Percentiles rank a stretch among this genome's conserved stretches.
These are phyloP conservation scores for Ormia ochracea DNA, from an alignment of 2,888 invertebrate genomes.

Conservation along the genomic window DNA sequence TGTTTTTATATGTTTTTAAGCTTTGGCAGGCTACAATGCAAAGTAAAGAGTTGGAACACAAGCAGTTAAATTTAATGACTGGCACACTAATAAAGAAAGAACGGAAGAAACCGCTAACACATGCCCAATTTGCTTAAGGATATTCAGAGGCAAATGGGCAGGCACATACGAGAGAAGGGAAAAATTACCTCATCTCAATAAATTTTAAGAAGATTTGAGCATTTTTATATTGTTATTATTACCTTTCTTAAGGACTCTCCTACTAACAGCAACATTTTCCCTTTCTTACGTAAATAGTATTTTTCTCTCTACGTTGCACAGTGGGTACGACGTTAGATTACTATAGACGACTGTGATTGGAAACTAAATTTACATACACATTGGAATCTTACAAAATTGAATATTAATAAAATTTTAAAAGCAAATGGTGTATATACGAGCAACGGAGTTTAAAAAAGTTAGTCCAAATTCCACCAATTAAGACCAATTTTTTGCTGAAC, in stretches of 20 bases:
- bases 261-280: neutral
- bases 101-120: neutral
- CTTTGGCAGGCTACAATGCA: slow-evolving; percentile 25
- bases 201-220: slow-evolving; percentile 56
- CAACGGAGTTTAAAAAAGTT: too few species aligned
- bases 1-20: slow-evolving; percentile 60
- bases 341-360: neutral
- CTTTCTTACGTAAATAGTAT: slow-evolving; percentile 14
- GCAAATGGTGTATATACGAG: too few species aligned
- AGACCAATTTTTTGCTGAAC: too few species aligned
- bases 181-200: slow-evolving; percentile 49
- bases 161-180: neutral
- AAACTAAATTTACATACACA: too few species aligned
- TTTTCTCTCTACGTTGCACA: neutral
- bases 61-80: slow-evolving; percentile 53
- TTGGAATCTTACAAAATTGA: too few species aligned
- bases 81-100: neutral
- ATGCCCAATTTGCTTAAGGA: neutral
- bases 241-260: slow-evolving; percentile 3
- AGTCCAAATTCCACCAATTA: too few species aligned
- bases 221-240: slow-evolving; percentile 42
- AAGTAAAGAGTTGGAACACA: neutral
- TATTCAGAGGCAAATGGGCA: neutral
- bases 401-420: too few species aligned
- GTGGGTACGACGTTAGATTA: neutral